phyloP scores from a whole-genome alignment of 35 echinoderm and acorn worm species.

The Antedon bifida region DNA sequence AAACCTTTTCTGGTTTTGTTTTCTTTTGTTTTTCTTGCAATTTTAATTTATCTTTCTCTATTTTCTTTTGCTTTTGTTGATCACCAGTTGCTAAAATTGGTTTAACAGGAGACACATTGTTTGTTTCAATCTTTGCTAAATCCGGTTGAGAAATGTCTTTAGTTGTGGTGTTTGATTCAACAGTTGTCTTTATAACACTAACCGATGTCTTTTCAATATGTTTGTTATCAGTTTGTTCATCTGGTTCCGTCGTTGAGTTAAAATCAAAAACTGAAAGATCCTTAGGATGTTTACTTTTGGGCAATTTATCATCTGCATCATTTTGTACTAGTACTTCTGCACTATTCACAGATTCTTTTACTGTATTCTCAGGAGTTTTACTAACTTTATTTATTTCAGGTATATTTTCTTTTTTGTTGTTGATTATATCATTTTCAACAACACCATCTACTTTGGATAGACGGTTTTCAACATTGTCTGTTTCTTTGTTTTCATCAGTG shows the following conservation, averaged over 20 bases:
- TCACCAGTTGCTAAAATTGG: not conserved
- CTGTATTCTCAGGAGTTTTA: conserved; percentile 4
- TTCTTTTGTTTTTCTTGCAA: conserved; percentile 55
- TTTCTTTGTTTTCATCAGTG: not conserved
- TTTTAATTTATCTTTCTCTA: conserved; percentile 68
- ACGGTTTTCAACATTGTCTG: not conserved
- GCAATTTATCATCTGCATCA: conserved; percentile 3
- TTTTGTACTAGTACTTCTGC: conserved; percentile 12
- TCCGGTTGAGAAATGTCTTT: not conserved
- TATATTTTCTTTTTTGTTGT: not conserved
- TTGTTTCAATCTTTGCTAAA: not conserved
- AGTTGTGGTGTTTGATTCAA: not conserved
- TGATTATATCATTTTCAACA: not conserved
- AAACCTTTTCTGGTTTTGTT: conserved; percentile 56
- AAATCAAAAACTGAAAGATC: conserved; percentile 95
- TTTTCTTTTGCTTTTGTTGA: conserved; percentile 24
- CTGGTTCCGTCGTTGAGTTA: conserved; percentile 46
- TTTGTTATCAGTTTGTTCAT: conserved; percentile 8
- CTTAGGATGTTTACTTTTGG: conserved; percentile 14
- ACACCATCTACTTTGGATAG: not conserved
- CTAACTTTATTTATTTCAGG: not conserved
- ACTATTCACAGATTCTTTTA: conserved; percentile 19
- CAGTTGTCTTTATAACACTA: not conserved
- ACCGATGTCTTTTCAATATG: not conserved
- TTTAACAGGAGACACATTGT: not conserved